phyloP scores from a whole-genome alignment of 2,113 vertebrate genomes.

The Colinus virginianus region DNA sequence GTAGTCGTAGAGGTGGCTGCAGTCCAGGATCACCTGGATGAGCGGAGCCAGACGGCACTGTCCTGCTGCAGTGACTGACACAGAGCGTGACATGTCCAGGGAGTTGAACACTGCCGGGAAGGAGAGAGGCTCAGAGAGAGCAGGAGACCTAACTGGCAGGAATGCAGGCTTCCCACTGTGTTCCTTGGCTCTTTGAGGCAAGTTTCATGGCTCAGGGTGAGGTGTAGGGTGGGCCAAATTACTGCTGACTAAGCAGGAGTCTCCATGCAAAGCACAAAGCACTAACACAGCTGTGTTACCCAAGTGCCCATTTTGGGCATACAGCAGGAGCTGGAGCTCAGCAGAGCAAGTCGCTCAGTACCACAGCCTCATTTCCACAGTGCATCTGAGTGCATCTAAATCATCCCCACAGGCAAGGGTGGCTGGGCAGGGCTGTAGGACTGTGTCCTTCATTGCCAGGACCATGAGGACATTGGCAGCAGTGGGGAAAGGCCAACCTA shows the following conservation, averaged over 20 bases:
- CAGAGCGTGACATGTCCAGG: slow-evolving; percentile 95
- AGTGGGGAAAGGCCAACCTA: not conserved
- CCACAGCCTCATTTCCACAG: not conserved
- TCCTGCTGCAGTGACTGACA: slow-evolving; percentile 92
- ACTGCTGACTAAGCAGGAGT: not conserved
- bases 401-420: no score
- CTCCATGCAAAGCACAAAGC: not conserved
- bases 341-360: not conserved
- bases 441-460: no score
- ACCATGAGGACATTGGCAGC: no score
- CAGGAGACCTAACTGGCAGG: not conserved
- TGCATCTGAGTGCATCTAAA: not conserved
- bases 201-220: not conserved
- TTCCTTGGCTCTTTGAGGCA: not conserved
- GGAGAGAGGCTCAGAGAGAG: not conserved
- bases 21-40: slow-evolving; percentile 96
- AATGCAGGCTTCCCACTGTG: not conserved
- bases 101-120: slow-evolving; percentile 90
- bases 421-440: no score
- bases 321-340: not conserved
- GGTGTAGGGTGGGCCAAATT: not conserved
- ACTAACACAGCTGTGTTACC: not conserved
- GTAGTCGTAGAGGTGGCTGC: slow-evolving; percentile 97
- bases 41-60: slow-evolving; percentile 97
- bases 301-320: not conserved